These are phyloP conservation scores for Cranoglanis bouderius DNA, from an alignment of 2,113 vertebrate genomes.

Conservation along the genomic window DNA sequence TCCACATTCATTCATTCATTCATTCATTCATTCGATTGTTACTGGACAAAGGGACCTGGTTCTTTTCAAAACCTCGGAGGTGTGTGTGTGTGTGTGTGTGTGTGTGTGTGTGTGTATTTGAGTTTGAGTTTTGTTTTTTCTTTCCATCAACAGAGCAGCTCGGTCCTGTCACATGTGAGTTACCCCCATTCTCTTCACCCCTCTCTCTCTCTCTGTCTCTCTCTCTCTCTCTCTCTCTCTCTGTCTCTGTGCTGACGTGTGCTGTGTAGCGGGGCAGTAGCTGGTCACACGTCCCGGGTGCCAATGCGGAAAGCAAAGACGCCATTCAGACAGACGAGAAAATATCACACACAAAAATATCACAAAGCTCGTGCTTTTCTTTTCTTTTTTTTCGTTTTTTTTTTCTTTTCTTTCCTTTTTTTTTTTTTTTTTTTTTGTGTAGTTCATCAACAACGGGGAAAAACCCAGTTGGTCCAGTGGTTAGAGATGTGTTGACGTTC, in stretches of 20 bases:
- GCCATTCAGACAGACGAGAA: constrained; percentile 74
- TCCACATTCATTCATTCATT: background rate
- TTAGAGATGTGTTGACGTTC: background rate
- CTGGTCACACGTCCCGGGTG: constrained; percentile 48
- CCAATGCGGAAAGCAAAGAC: constrained; percentile 51
- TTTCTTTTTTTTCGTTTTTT: too few species aligned
- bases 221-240: constrained; percentile 59
- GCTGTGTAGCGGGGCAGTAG: constrained; percentile 47
- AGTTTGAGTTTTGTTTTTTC: constrained; percentile 67
- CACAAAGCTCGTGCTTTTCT: too few species aligned
- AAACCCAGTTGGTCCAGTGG: too few species aligned
- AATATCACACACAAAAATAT: too few species aligned
- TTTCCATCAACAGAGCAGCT: constrained; percentile 77
- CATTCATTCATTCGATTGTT: too few species aligned
- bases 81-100: background rate
- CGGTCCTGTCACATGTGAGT: constrained; percentile 82
- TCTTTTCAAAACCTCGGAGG: background rate
- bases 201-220: constrained; percentile 58
- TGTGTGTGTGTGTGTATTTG: constrained; percentile 34
- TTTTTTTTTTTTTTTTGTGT: too few species aligned
- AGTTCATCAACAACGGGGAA: too few species aligned
- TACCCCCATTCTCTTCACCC: constrained; percentile 61
- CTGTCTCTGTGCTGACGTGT: constrained; percentile 44
- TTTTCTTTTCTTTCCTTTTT: too few species aligned
- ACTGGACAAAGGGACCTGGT: background rate